phyloP scores from a whole-genome alignment of 2,797 vertebrate species.

The Acipenser ruthenus region DNA sequence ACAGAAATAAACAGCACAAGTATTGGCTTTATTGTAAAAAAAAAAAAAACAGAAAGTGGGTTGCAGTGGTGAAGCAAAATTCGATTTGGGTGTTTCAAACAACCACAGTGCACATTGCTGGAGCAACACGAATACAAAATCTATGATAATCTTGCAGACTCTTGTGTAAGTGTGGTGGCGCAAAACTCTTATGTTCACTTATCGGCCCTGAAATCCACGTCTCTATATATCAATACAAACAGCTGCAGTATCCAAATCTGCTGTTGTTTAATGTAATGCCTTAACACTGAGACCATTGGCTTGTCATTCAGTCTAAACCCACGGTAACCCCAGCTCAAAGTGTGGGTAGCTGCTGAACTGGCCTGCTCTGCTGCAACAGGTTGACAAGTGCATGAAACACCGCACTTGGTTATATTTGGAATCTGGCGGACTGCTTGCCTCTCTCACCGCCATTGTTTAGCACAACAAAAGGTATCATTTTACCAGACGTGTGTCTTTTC shows the following conservation, averaged over 20 bases:
- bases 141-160: too few species aligned
- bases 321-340: conserved; percentile 30
- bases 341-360: conserved; percentile 28
- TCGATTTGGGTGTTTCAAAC: too few species aligned
- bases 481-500: conserved; percentile 45
- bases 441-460: conserved; percentile 55
- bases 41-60: too few species aligned
- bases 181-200: conserved; percentile 9
- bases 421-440: conserved; percentile 36
- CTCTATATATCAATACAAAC: conserved; percentile 14
- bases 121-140: too few species aligned
- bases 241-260: conserved; percentile 23
- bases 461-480: conserved; percentile 57
- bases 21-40: too few species aligned
- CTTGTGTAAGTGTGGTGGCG: conserved; percentile 27
- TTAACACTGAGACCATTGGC: conserved; percentile 33
- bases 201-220: conserved; percentile 17
- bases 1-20: too few species aligned
- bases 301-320: conserved; percentile 43
- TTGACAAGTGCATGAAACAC: conserved; percentile 35
- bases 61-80: too few species aligned
- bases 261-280: conserved; percentile 9
- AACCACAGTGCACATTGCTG: not conserved
- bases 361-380: conserved; percentile 27
- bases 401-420: conserved; percentile 44